A percentile compares a stretch with the other conserved stretches of the same genome.
Evolutionary conservation across 2,888 invertebrate genomes (phyloP).

Genomic region (Hoplodrina ambigua): DNA sequence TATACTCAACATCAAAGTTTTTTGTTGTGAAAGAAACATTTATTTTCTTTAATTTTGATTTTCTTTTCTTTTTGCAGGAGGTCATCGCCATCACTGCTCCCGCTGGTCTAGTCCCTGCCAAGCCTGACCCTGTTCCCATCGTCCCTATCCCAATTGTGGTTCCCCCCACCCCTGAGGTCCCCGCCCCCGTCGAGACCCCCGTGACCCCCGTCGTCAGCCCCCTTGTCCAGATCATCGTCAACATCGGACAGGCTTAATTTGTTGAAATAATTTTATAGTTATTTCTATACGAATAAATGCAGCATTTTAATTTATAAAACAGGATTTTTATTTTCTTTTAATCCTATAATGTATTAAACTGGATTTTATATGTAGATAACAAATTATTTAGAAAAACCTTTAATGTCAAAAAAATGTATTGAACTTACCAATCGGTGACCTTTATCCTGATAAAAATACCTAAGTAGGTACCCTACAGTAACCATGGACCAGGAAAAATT

Average conservation of each 20-base stretch:
- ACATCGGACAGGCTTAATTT: conserved; percentile 59
- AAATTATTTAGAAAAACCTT: no score
- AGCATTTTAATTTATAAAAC: background rate
- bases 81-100: conserved; percentile 61
- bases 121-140: conserved; percentile 57
- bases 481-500: no score
- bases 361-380: no score
- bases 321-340: background rate
- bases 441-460: no score
- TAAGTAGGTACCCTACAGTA: no score
- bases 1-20: background rate
- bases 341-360: background rate
- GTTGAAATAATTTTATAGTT: conserved; percentile 16
- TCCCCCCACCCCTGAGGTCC: conserved; percentile 38
- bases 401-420: no score
- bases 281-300: conserved; percentile 34
- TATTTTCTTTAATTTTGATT: no score
- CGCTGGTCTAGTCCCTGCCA: conserved; percentile 61
- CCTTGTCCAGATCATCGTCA: conserved; percentile 71
- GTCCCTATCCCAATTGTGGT: conserved; percentile 25
- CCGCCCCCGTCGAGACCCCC: conserved; percentile 54
- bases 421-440: no score
- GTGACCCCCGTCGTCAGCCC: conserved; percentile 54
- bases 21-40: no score
- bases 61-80: conserved; percentile 36